Conservation (phyloP, 2,888 invertebrate species). For the Pammene fasciana region DNA sequence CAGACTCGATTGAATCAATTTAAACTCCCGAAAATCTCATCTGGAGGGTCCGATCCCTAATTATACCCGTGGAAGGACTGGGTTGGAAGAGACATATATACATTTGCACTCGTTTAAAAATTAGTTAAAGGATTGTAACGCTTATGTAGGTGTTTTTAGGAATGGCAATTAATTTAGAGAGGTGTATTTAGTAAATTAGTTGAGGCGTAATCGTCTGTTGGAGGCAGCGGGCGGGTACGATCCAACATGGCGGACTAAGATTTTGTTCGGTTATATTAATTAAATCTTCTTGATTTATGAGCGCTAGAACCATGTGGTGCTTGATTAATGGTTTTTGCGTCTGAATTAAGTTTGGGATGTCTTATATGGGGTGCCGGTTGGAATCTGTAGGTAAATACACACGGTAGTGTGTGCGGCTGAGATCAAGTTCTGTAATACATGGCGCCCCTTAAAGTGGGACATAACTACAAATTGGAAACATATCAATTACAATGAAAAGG, state of each 20-base stretch:
- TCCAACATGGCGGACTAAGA: constrained; percentile 81
- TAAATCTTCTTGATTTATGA: constrained; percentile 83
- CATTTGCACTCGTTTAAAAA: constrained; percentile 49
- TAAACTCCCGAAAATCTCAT: constrained; percentile 79
- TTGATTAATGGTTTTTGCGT: constrained; percentile 74
- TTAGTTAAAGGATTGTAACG: constrained; percentile 46
- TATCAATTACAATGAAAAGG: no score
- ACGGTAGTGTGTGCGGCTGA: no score
- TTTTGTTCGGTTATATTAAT: constrained; percentile 81
- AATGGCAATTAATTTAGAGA: constrained; percentile 40
- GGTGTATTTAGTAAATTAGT: constrained; percentile 55
- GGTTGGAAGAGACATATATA: constrained; percentile 69
- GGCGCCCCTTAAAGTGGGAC: no score
- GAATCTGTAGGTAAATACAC: background rate
- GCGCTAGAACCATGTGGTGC: constrained; percentile 68
- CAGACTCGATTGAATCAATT: constrained; percentile 81
- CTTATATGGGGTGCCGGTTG: constrained; percentile 41
- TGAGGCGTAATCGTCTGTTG: constrained; percentile 78
- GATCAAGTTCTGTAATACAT: no score
- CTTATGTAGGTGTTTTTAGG: constrained; percentile 45
- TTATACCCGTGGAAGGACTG: constrained; percentile 78
- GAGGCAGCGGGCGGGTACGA: constrained; percentile 68
- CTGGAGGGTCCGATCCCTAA: constrained; percentile 78
- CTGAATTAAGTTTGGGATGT: constrained; percentile 52
- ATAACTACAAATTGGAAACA: no score